Conservation (phyloP, 2,113 vertebrate species). For the Ciconia boyciana region DNA sequence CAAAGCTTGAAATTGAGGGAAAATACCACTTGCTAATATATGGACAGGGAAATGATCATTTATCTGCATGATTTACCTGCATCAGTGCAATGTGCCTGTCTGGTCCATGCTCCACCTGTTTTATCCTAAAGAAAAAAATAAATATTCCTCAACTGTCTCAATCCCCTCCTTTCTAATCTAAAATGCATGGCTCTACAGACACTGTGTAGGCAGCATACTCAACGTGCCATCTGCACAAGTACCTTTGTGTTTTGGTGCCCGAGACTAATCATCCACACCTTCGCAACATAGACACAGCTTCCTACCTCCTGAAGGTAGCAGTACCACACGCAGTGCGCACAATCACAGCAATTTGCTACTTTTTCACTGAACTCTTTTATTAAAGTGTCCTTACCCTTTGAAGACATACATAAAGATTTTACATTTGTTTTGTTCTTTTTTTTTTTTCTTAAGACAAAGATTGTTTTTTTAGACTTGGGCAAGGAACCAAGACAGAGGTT, state of each 20-base stretch:
- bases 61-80: background rate
- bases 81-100: background rate
- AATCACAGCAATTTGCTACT: background rate
- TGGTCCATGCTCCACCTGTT: background rate
- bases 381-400: background rate
- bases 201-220: background rate
- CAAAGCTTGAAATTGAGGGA: background rate
- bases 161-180: background rate
- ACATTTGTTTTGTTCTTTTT: background rate
- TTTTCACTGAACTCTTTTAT: background rate
- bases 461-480: background rate
- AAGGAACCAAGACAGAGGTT: background rate
- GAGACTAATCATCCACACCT: background rate
- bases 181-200: background rate
- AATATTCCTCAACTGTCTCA: background rate
- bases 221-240: background rate
- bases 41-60: background rate
- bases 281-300: rapidly evolving
- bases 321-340: rapidly evolving
- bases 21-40: background rate
- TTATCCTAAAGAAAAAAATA: background rate
- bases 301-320: background rate
- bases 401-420: background rate
- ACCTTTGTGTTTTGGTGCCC: background rate
- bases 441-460: background rate